Evolutionary conservation across 2,113 vertebrate species (phyloP).

Genomic region (Microtus richardsoni): DNA sequence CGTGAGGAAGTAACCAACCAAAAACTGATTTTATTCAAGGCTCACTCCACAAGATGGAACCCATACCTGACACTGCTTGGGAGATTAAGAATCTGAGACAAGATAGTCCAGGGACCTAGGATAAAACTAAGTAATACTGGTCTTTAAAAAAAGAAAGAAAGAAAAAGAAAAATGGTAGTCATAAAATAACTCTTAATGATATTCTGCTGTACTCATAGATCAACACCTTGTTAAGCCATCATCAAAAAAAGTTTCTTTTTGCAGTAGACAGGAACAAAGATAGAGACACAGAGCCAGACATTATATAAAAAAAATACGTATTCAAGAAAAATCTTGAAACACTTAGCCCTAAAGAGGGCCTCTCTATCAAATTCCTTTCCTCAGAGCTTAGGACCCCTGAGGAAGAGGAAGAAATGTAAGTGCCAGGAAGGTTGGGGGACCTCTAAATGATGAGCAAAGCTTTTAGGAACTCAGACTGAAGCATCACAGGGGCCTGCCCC

Average conservation of each 20-base stretch:
- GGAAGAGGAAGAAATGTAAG: no score
- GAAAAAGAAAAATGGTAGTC: not conserved
- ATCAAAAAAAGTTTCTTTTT: not conserved
- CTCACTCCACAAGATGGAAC: not conserved
- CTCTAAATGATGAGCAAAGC: not conserved
- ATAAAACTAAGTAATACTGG: not conserved
- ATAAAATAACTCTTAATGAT: not conserved
- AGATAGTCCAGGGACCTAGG: not conserved
- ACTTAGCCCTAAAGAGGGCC: not conserved
- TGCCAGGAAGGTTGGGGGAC: not conserved
- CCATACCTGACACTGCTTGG: not conserved
- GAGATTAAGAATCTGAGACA: not conserved
- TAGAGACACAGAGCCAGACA: not conserved
- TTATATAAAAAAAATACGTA: no score
- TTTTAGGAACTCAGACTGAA: not conserved
- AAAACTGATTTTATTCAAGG: not conserved
- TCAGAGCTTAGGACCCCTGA: not conserved
- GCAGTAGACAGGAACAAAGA: not conserved
- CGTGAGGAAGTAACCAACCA: not conserved
- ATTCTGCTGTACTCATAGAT: not conserved
- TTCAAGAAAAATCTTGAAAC: not conserved
- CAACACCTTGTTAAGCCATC: not conserved
- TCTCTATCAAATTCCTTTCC: not conserved
- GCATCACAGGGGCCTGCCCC: not conserved
- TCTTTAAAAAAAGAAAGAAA: not conserved